phyloP scores from a whole-genome alignment of 2,797 vertebrate species.

The Microctenopoma steveboyesi region DNA sequence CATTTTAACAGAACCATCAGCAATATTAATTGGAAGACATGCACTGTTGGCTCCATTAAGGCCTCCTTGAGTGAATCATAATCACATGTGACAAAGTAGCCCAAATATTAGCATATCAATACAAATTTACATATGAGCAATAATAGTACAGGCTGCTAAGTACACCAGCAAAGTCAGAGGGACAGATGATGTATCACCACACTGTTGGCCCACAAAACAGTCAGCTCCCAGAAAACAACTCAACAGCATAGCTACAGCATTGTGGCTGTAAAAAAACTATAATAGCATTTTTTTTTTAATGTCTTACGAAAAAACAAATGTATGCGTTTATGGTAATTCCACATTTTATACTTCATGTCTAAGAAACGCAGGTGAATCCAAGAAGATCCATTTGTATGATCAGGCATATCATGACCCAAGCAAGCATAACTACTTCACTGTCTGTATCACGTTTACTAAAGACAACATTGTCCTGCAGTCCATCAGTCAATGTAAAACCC shows the following conservation, averaged over 20 bases:
- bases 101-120: conserved; percentile 40
- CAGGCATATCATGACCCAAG: conserved; percentile 6
- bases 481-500: conserved; percentile 30
- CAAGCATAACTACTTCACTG: conserved; percentile 23
- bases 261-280: background rate
- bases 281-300: background rate
- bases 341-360: conserved; percentile 11
- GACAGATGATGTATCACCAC: conserved; percentile 24
- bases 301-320: conserved; percentile 12
- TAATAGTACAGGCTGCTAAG: conserved; percentile 23
- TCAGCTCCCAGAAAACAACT: background rate
- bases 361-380: background rate
- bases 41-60: conserved; percentile 41
- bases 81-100: conserved; percentile 39
- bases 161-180: conserved; percentile 28
- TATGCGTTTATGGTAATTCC: conserved; percentile 3
- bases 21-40: conserved; percentile 34
- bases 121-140: conserved; percentile 37
- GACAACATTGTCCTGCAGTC: conserved; percentile 39
- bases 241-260: background rate
- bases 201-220: conserved; percentile 4
- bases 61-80: conserved; percentile 37
- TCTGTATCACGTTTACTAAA: conserved; percentile 38
- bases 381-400: conserved; percentile 6
- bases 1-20: conserved; percentile 34